Evolutionary conservation across 2,888 invertebrate species (phyloP), one percentile per base, ranked within the genome.

Genomic region (Sturmia bella): DNA sequence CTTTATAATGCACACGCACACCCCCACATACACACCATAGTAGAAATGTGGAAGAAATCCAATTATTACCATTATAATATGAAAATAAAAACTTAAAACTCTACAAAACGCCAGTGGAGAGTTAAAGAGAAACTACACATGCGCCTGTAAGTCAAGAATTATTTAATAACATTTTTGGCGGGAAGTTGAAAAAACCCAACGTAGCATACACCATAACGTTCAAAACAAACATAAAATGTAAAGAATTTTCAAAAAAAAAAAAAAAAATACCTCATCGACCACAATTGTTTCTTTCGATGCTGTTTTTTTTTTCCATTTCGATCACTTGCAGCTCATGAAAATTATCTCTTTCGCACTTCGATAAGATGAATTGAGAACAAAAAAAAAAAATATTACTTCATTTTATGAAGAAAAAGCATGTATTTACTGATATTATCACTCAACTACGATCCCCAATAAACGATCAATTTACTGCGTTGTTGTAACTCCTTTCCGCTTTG

Each of bases 391-490:
- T 37, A 21, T 59, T 41, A 5, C 24, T 21, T 41, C 13, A n/a
- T 59, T 41, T 43, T 37, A 24, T 50, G 5, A 32, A 66, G 24
- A 41, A 61, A 61, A 59, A 59, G 37, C 76, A 76, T 59, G 76
- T 69, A 59, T 76, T 69, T 39, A 39, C 19, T 43, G 43, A 39
- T 39, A 45, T 54, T 61, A 69, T 61, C 43, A 43, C 13, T 41
- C 12, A 68, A 3, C 39, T 24, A 76, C 54, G 64, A 74, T 56
- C 32, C 32, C 24, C 69, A 61, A 69, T 76, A 69, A 43, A 45
- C 45, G 76, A 76, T 76, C 69, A 61, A 69, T 69, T 59, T 37
- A 41, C n/a, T 5, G 59, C 48, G 32, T 59, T 61, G 13, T 61
- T 61, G 27, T 52, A 43, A 5, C 12, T 37, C n/a, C n/a, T 17